Evolutionary conservation across 1,140 invertebrate species (phyloP).

Genomic region (Tigriopus japonicus): DNA sequence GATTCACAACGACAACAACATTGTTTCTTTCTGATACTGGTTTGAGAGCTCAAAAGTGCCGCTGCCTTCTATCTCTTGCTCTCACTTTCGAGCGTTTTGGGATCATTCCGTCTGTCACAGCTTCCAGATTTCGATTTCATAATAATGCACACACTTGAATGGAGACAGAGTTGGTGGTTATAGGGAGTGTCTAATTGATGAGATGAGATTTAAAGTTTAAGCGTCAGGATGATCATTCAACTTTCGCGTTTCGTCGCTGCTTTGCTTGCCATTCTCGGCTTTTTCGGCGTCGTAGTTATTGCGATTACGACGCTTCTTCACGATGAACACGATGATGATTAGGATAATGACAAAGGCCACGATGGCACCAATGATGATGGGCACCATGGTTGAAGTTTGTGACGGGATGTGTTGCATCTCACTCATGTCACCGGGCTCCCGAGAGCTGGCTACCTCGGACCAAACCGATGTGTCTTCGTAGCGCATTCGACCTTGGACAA

Average conservation of each 20-base stretch:
- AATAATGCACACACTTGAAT: no score
- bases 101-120: no score
- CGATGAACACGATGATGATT: neutral
- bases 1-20: no score
- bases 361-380: neutral
- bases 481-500: neutral
- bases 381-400: neutral
- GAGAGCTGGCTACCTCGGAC: neutral
- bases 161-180: no score
- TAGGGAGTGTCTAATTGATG: no score
- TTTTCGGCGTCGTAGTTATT: constrained; percentile 7
- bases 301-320: neutral
- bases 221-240: constrained; percentile 7
- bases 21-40: no score
- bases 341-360: neutral
- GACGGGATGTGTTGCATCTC: neutral
- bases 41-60: no score
- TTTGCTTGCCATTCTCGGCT: neutral
- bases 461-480: neutral
- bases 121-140: no score
- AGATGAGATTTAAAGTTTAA: neutral
- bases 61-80: no score
- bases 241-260: constrained; percentile 1
- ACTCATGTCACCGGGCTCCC: neutral
- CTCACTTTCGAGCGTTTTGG: no score